A percentile compares a stretch with the other conserved stretches of the same genome.
These are phyloP conservation scores for Ramazzottius varieornatus DNA, from an alignment of 2,888 invertebrate genomes.

Conservation along the genomic window DNA sequence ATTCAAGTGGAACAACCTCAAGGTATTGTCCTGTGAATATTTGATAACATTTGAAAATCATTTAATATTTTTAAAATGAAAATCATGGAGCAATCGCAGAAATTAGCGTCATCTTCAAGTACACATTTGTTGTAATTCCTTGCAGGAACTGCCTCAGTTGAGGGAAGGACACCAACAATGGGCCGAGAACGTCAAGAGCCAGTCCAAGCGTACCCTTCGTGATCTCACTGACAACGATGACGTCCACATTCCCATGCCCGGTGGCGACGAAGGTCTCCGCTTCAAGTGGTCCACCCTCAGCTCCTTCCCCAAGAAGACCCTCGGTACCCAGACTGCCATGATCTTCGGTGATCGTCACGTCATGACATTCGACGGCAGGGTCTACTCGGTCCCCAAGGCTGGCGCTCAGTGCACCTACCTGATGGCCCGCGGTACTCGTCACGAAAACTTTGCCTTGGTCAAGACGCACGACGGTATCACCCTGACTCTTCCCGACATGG, in stretches of 20 bases:
- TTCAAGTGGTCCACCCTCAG: not conserved
- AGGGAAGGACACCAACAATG: not conserved
- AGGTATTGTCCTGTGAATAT: not conserved
- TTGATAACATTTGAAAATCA: no score
- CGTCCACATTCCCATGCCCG: not conserved
- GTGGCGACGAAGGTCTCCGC: not conserved
- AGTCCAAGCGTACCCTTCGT: not conserved
- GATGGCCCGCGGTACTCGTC: not conserved
- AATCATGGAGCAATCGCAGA: no score
- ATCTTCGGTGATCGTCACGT: constrained; percentile 1
- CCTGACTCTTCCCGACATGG: not conserved
- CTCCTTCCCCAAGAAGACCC: not conserved
- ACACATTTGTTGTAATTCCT: no score
- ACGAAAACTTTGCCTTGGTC: not conserved
- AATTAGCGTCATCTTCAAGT: no score
- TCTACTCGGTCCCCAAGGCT: not conserved
- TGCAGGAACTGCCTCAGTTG: not conserved
- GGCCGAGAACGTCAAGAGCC: not conserved
- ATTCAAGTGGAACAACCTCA: not conserved
- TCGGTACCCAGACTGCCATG: not conserved
- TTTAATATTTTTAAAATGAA: no score
- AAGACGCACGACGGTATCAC: not conserved
- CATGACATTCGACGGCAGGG: constrained; percentile 1
- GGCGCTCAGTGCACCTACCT: not conserved
- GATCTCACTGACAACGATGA: not conserved